Base-by-base conservation (phyloP, 1,140 invertebrate genomes). In the Spodoptera litura region DNA sequence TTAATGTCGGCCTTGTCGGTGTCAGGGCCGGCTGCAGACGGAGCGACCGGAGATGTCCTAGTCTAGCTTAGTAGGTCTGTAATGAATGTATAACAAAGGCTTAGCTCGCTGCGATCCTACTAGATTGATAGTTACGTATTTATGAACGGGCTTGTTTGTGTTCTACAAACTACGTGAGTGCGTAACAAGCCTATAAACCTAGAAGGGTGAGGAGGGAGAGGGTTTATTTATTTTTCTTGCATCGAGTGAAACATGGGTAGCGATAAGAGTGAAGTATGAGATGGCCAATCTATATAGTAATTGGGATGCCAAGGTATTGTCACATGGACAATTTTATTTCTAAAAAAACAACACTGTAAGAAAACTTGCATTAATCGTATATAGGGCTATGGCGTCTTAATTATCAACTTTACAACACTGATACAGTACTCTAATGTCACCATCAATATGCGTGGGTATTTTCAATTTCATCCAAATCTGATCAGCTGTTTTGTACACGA, bases 111-210 rank as follows among this genome's bases (percentile, higher is more conserved):
- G 66, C 49, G 44, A 31, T 25, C 15, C 49, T 68, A 12, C 44
- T 49, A 66, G 44, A 66, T 66, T 68, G 15, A 52, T 52, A 52
- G 38, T 70, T 70, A 70, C 66, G 49, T 70, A 70, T 70, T 70
- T 70, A 70, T 53, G 66, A 70, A 70, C 44, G 66, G 20, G 49
- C 5, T 70, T 70, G 66, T 70, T 70, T 70, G 66, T 70, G 66
- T 70, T 53, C 12, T 52, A 53, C 66, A 49, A 66, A 66, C 64
- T 49, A 68, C 44, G 44, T 51, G 49, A 68, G 64, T 55, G 15
- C 44, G 64, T 52, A 68, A 68, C 44, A 51, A 52, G 49, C 25
- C 38, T 52, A 51, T 68, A 20, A 68, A 68, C 44, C 44, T 52
- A 25, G 9, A 25, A 10, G 12, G 20, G 44, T n/a, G 20, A 20